Conservation (phyloP, 2,113 vertebrate genomes). For the Oncorhynchus tshawytscha region DNA sequence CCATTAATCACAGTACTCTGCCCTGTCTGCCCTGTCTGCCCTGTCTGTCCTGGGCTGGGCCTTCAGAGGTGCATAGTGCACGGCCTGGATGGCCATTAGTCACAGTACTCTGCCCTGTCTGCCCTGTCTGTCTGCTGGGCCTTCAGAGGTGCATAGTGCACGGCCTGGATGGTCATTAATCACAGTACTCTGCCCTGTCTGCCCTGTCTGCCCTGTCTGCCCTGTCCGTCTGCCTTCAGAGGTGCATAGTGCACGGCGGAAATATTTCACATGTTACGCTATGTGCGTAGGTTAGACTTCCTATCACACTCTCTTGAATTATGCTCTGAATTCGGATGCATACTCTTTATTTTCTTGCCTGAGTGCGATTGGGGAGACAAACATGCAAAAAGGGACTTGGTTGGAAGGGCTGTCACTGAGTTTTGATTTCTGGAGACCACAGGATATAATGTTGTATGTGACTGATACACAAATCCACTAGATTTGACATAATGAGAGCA, state of each 20-base stretch:
- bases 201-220: neutral
- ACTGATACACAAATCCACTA: neutral
- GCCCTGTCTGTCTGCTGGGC: too few relatives aligned
- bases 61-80: too few relatives aligned
- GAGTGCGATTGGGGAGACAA: neutral
- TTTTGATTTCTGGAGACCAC: neutral
- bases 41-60: too few relatives aligned
- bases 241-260: slow-evolving; percentile 6
- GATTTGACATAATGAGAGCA: neutral
- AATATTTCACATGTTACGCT: slow-evolving; percentile 61
- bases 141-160: too few relatives aligned
- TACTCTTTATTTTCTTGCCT: neutral
- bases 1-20: too few relatives aligned
- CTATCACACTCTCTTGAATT: slow-evolving; percentile 15
- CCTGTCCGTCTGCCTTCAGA: neutral
- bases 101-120: too few relatives aligned
- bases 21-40: too few relatives aligned
- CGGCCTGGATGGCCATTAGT: too few relatives aligned
- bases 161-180: neutral
- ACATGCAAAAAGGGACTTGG: neutral
- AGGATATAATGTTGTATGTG: neutral
- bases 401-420: neutral
- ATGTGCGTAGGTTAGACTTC: slow-evolving; percentile 56
- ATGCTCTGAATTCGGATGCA: neutral
- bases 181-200: too few relatives aligned